Evolutionary conservation across 2,797 vertebrate genomes (phyloP).

Genomic region (Kryptopterus vitreolus): DNA sequence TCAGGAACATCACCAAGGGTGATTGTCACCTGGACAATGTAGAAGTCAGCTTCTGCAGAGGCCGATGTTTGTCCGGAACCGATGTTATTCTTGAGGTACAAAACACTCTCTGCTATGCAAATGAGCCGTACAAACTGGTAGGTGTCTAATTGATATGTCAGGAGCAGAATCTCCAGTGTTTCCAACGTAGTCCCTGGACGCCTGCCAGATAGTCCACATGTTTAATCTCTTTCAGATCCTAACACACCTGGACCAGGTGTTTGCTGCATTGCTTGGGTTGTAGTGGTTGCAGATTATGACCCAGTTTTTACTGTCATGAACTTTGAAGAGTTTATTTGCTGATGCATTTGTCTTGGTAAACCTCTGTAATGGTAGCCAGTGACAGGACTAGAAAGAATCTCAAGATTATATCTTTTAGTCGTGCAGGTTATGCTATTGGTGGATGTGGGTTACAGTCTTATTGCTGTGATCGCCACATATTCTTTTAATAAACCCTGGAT

Average conservation of each 20-base stretch:
- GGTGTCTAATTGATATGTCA: neutral
- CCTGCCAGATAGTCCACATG: neutral
- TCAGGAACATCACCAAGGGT: slow-evolving; percentile 86
- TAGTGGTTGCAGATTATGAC: neutral
- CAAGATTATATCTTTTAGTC: neutral
- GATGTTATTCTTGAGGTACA: slow-evolving; percentile 83
- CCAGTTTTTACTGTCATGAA: neutral
- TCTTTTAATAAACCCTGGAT: neutral
- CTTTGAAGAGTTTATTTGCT: neutral
- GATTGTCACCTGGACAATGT: slow-evolving; percentile 81
- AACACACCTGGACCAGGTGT: neutral
- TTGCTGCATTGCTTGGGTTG: neutral
- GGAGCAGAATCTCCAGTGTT: neutral
- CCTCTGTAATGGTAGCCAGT: neutral
- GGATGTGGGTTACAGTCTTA: neutral
- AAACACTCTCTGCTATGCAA: neutral
- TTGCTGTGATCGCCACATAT: neutral
- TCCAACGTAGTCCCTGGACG: neutral
- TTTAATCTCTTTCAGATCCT: neutral
- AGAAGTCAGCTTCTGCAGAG: slow-evolving; percentile 86
- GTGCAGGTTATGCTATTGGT: neutral
- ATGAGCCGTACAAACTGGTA: neutral
- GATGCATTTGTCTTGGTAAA: neutral
- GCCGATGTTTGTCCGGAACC: slow-evolving; percentile 82
- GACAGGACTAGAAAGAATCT: neutral